Evolutionary conservation across 2,113 vertebrate species (phyloP).

Genomic region (Pontoporia blainvillei): DNA sequence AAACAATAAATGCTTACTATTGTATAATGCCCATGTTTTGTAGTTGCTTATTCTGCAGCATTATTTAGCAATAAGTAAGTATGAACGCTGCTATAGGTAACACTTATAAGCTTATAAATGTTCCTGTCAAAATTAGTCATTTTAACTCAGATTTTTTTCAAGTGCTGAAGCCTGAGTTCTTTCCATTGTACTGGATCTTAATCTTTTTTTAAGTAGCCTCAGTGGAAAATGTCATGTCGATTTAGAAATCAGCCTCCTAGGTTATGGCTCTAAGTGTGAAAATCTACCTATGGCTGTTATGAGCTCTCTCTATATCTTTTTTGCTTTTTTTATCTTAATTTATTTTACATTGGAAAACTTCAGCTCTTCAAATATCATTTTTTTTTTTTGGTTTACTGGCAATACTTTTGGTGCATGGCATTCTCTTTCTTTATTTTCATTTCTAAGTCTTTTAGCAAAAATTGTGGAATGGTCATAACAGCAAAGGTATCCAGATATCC

Average conservation of each 20-base stretch:
- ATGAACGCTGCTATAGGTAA: not conserved
- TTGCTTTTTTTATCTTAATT: not conserved
- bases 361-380: not conserved
- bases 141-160: not conserved
- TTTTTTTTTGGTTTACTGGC: not conserved
- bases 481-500: not conserved
- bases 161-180: not conserved
- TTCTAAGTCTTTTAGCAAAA: not conserved
- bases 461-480: not conserved
- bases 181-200: not conserved
- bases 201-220: not conserved
- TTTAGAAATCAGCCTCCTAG: not conserved
- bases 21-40: not conserved
- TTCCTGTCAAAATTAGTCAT: not conserved
- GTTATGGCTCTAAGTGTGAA: not conserved
- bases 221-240: not conserved
- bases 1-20: no score
- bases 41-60: not conserved
- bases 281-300: not conserved
- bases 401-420: not conserved
- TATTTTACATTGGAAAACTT: not conserved
- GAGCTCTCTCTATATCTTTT: not conserved
- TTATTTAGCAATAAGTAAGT: not conserved
- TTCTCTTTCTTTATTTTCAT: not conserved
- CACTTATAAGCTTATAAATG: not conserved